Conservation (phyloP, 2,888 invertebrate species). For the Epinotia bilunana region DNA sequence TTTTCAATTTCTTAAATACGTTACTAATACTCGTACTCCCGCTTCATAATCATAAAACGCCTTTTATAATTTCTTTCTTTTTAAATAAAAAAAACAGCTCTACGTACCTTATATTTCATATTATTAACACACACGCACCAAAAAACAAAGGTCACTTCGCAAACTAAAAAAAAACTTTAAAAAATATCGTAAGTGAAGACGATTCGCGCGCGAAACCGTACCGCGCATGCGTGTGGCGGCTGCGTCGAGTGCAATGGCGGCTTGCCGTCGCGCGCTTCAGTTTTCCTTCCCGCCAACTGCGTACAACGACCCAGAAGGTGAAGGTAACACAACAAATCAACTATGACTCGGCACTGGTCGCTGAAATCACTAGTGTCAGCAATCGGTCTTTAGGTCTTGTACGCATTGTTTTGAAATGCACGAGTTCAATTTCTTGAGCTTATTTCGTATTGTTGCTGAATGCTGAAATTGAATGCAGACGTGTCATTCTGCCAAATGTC, state of each 20-base stretch:
- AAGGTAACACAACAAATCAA: constrained; percentile 41
- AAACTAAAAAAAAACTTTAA: constrained; percentile 27
- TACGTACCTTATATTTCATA: constrained; percentile 47
- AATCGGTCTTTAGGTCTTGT: not conserved
- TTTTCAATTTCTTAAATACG: no score
- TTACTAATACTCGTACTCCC: no score
- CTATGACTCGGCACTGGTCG: constrained; percentile 20
- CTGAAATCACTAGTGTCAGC: constrained; percentile 27
- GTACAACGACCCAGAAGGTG: constrained; percentile 45
- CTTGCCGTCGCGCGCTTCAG: constrained; percentile 34
- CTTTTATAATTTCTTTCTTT: no score
- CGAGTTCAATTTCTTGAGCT: not conserved
- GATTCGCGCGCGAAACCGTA: constrained; percentile 42
- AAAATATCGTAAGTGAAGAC: constrained; percentile 27
- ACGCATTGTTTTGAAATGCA: constrained; percentile 11
- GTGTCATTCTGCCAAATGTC: not conserved
- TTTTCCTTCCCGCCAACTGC: constrained; percentile 46
- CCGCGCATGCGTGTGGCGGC: constrained; percentile 45
- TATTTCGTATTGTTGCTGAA: not conserved
- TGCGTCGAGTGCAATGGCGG: constrained; percentile 34
- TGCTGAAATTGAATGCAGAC: no score
- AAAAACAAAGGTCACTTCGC: constrained; percentile 29
- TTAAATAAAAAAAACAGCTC: not conserved
- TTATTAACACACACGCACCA: constrained; percentile 30
- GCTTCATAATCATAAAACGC: no score